These are phyloP conservation scores for Apoda limacodes DNA, from an alignment of 2,888 invertebrate genomes.

Conservation along the genomic window DNA sequence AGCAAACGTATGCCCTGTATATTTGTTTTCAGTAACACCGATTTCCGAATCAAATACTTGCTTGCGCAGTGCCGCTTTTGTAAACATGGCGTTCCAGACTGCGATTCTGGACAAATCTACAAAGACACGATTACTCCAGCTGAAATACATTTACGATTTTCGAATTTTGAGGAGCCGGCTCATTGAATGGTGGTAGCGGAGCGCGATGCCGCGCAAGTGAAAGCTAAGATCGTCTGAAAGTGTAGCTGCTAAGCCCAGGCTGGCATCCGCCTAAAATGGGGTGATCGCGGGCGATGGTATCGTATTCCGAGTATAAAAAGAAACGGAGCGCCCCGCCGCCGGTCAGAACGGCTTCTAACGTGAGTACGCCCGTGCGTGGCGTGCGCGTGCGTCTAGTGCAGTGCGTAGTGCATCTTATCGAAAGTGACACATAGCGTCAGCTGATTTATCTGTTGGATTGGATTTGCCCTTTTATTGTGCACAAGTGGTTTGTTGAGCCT, in stretches of 20 bases:
- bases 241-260: conserved; percentile 43
- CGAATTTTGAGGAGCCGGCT: conserved; percentile 11
- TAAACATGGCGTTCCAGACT: too few species aligned
- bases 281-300: conserved; percentile 70
- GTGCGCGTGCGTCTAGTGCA: conserved; percentile 32
- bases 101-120: too few species aligned
- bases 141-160: conserved; percentile 4
- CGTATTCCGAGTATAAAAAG: conserved; percentile 87
- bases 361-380: conserved; percentile 75
- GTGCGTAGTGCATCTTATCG: conserved; percentile 31
- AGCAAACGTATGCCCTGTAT: too few species aligned
- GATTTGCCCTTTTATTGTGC: conserved; percentile 53
- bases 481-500: conserved; percentile 37
- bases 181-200: conserved; percentile 23
- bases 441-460: conserved; percentile 49
- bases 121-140: too few species aligned
- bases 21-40: too few species aligned
- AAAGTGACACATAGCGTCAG: conserved; percentile 39
- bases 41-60: too few species aligned
- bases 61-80: too few species aligned
- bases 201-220: conserved; percentile 48
- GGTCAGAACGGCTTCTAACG: conserved; percentile 98
- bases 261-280: conserved; percentile 69
- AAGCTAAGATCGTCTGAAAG: conserved; percentile 65
- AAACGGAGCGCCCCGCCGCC: conserved; percentile 76